phyloP scores from a whole-genome alignment of 2,888 invertebrate genomes.

The Yponomeuta plumbellus region DNA sequence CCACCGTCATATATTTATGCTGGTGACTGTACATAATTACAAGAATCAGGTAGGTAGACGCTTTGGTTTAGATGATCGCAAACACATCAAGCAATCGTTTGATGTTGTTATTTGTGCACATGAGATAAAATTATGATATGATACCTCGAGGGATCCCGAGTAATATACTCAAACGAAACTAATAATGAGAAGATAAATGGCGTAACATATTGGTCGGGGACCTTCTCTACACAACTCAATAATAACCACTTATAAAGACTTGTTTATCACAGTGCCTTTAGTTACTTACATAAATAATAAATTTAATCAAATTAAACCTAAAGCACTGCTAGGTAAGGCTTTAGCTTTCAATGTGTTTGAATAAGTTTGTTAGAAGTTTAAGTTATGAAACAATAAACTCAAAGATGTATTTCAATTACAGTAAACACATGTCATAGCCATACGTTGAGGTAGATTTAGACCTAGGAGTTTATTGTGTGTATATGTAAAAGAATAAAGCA shows the following conservation, averaged over 20 bases:
- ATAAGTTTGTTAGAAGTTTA: not conserved
- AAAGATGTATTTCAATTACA: not conserved
- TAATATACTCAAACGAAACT: slow-evolving; percentile 68
- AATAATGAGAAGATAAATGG: slow-evolving; percentile 70
- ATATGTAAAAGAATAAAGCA: slow-evolving; percentile 27
- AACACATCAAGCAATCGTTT: not conserved
- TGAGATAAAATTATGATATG: slow-evolving; percentile 37
- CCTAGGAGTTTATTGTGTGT: not conserved
- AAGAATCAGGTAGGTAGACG: not conserved
- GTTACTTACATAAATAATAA: too few relatives aligned
- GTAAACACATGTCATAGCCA: not conserved
- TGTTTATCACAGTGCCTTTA: slow-evolving; percentile 6
- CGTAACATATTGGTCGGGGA: slow-evolving; percentile 68
- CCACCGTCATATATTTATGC: too few relatives aligned
- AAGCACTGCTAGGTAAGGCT: not conserved
- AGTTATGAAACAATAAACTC: not conserved
- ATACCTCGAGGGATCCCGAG: slow-evolving; percentile 53
- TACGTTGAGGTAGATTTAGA: not conserved
- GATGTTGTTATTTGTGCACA: not conserved
- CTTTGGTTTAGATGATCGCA: not conserved
- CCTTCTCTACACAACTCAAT: slow-evolving; percentile 33
- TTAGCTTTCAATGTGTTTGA: not conserved
- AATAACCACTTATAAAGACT: slow-evolving; percentile 14
- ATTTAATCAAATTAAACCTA: not conserved
- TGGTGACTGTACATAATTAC: too few relatives aligned